Conservation (phyloP, 2,888 invertebrate species). For the Dimorphilus gyrociliatus region DNA sequence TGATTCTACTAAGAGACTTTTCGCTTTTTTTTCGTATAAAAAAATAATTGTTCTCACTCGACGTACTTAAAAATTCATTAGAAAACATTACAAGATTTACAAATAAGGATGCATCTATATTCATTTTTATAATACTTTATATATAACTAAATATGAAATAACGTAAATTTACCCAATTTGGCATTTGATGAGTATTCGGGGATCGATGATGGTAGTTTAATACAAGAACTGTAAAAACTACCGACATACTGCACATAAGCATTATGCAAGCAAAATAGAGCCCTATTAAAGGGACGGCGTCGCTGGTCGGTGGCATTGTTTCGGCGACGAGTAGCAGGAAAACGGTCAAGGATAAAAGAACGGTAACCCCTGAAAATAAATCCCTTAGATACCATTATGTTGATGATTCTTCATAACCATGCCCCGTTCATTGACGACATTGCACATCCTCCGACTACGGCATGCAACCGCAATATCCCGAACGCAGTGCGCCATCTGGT, state of each 20-base stretch:
- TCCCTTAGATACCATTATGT: no score
- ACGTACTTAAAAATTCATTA: no score
- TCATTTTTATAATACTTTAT: no score
- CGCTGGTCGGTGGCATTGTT: constrained; percentile 95
- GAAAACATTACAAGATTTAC: no score
- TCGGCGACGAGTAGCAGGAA: constrained; percentile 96
- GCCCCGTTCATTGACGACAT: neutral
- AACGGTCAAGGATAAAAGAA: constrained; percentile 89
- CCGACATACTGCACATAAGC: constrained; percentile 97
- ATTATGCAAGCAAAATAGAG: constrained; percentile 98
- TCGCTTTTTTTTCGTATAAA: no score
- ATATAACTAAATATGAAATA: no score
- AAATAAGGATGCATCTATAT: no score
- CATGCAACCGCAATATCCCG: neutral
- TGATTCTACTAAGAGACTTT: no score
- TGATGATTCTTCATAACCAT: neutral
- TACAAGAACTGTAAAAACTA: constrained; percentile 90
- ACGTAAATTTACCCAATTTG: constrained; percentile 74
- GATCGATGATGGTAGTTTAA: constrained; percentile 94
- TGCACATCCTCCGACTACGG: constrained; percentile 1
- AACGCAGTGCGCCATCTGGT: no score
- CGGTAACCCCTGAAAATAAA: constrained; percentile 71
- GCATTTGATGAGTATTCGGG: constrained; percentile 91
- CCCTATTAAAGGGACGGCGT: constrained; percentile 96
- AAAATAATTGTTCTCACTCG: no score